These are phyloP conservation scores for Mystacides longicornis DNA, from an alignment of 2,888 invertebrate species.

Conservation along the genomic window DNA sequence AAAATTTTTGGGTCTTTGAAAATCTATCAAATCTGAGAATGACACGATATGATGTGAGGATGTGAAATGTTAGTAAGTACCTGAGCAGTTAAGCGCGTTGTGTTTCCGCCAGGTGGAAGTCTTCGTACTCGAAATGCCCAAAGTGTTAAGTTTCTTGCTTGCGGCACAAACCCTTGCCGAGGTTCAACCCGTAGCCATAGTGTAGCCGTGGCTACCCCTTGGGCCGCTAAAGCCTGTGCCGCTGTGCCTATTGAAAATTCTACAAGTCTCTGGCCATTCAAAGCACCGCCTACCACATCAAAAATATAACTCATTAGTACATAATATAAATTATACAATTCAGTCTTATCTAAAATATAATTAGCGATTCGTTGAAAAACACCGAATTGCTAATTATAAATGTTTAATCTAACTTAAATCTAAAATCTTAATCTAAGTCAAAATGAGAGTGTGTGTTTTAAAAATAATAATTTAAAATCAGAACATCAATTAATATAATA, in stretches of 20 bases:
- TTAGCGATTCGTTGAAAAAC: no score
- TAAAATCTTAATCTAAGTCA: not conserved
- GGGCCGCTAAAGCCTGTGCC: conserved; percentile 46
- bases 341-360: no score
- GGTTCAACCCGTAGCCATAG: conserved; percentile 56
- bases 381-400: no score
- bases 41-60: no score
- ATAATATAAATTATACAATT: no score
- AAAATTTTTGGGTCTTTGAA: no score
- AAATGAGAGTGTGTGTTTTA: not conserved
- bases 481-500: not conserved
- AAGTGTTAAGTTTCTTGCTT: conserved; percentile 50
- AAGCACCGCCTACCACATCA: conserved; percentile 57
- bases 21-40: no score
- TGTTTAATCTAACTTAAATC: no score
- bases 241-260: conserved; percentile 62
- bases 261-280: conserved; percentile 78
- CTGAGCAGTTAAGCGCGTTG: conserved; percentile 54
- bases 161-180: conserved; percentile 30
- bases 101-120: conserved; percentile 48
- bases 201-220: conserved; percentile 70
- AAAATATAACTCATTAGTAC: no score
- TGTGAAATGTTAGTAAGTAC: conserved; percentile 39
- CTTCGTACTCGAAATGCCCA: conserved; percentile 63
- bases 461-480: not conserved